phyloP scores from a whole-genome alignment of 2,797 vertebrate genomes.

The Enteromius treurensis region DNA sequence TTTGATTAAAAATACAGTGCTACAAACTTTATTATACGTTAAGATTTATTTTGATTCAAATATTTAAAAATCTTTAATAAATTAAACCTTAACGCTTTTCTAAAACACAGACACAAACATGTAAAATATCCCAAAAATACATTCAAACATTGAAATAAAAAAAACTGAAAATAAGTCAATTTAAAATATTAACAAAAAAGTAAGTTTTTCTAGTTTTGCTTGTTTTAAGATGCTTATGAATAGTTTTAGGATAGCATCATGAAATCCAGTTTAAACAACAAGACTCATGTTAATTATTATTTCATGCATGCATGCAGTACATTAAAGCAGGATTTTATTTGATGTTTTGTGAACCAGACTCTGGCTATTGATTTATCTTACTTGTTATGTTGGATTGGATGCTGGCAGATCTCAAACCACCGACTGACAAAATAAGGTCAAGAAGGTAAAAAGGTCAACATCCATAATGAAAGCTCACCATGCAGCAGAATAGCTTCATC shows the following conservation, averaged over 20 bases:
- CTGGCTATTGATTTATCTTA: background rate
- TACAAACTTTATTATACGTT: background rate
- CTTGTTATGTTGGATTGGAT: background rate
- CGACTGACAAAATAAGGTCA: too few species aligned
- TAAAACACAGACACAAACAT: too few species aligned
- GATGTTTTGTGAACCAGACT: background rate
- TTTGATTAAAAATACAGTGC: too few species aligned
- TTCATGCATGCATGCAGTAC: background rate
- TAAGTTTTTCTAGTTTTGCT: background rate
- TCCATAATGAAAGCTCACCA: background rate
- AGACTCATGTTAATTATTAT: background rate
- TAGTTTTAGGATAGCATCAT: background rate
- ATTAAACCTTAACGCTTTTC: too few species aligned
- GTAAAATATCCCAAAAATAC: too few species aligned
- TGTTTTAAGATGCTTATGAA: background rate
- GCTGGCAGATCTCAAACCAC: background rate
- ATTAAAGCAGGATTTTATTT: background rate
- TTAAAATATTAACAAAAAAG: too few species aligned
- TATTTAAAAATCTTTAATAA: too few species aligned
- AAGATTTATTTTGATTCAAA: background rate
- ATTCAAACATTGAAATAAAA: too few species aligned
- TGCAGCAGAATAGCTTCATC: background rate
- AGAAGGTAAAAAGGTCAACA: background rate
- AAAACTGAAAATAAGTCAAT: too few species aligned
- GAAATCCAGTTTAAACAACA: background rate